These are phyloP conservation scores for Scaptomyza hsui DNA, from an alignment of 1,140 invertebrate genomes.

Conservation along the genomic window DNA sequence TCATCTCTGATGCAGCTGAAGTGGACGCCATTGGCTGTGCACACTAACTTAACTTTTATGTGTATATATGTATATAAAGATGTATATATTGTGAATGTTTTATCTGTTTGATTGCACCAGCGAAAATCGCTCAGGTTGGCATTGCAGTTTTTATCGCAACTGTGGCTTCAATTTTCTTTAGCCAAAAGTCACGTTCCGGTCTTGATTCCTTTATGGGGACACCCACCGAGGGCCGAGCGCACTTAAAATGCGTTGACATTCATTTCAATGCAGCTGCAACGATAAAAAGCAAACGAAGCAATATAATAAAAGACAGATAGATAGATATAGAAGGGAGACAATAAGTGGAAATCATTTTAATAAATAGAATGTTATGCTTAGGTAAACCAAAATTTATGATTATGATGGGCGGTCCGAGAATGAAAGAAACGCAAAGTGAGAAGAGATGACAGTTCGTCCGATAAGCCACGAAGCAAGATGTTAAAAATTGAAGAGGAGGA, in stretches of 20 bases:
- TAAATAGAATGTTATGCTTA: conserved; percentile 38
- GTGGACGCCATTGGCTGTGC: conserved; percentile 43
- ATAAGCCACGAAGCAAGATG: not conserved
- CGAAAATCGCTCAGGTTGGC: conserved; percentile 62
- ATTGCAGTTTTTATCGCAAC: conserved; percentile 69
- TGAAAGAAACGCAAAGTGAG: not conserved
- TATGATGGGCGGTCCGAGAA: not conserved
- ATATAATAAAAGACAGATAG: conserved; percentile 3
- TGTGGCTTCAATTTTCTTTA: conserved; percentile 66
- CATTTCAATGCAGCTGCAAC: conserved; percentile 42
- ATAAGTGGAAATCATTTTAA: conserved; percentile 36
- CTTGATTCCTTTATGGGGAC: conserved; percentile 60
- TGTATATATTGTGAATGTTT: conserved; percentile 26
- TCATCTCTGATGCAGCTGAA: conserved; percentile 37
- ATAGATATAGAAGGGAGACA: not conserved
- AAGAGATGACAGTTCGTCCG: not conserved
- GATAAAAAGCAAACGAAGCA: conserved; percentile 2
- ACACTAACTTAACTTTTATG: not conserved
- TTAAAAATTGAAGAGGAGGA: not conserved
- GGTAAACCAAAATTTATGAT: conserved; percentile 22
- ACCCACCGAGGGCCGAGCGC: conserved; percentile 18
- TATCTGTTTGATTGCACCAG: conserved; percentile 65
- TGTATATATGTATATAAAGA: conserved; percentile 19
- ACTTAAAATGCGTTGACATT: conserved; percentile 55
- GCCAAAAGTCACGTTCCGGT: conserved; percentile 72